Conservation (phyloP, 2,797 vertebrate genomes). For the Gallirallus australis region DNA sequence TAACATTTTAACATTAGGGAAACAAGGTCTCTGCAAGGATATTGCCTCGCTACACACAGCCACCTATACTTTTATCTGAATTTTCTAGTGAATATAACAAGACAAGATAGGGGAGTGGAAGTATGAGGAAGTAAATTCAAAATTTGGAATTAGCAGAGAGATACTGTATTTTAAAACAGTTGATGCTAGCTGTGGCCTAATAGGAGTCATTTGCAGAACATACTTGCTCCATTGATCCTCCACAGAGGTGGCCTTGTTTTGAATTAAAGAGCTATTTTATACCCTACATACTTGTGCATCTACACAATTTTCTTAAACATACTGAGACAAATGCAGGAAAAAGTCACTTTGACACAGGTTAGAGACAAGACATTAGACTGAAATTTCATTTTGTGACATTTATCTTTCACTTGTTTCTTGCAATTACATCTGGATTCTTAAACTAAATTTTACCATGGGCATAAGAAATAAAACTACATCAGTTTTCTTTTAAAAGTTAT, state of each 20-base stretch:
- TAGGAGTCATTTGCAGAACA: not conserved
- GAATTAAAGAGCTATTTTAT: not conserved
- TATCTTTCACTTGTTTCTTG: not conserved
- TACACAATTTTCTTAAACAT: not conserved
- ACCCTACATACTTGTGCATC: not conserved
- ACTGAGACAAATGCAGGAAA: not conserved
- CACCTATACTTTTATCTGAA: not conserved
- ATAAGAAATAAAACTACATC: not conserved
- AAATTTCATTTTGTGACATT: not conserved
- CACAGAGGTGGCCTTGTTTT: not conserved
- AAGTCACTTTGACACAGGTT: not conserved
- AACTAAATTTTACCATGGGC: not conserved
- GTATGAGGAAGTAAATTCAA: not conserved
- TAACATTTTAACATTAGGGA: not conserved
- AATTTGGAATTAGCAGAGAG: not conserved
- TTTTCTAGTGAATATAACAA: not conserved
- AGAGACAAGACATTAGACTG: not conserved
- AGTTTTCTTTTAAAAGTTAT: not conserved
- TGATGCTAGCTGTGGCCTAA: not conserved
- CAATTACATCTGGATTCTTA: not conserved
- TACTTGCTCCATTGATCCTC: not conserved
- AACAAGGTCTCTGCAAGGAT: not conserved
- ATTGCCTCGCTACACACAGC: not conserved
- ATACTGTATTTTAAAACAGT: not conserved
- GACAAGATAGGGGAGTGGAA: not conserved